phyloP scores from a whole-genome alignment of 1,140 invertebrate genomes.

The Heliconius melpomene region DNA sequence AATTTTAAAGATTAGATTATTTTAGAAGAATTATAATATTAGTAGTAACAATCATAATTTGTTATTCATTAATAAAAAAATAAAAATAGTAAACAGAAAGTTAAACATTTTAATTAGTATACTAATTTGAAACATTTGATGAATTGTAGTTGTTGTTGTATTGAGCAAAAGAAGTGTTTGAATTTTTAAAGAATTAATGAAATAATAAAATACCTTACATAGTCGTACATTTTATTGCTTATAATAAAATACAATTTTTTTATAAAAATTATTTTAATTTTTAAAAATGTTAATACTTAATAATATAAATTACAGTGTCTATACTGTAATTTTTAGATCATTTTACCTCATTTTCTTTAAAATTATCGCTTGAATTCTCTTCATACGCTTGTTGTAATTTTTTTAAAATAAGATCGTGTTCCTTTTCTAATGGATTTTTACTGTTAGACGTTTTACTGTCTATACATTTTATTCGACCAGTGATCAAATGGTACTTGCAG shows the following conservation, averaged over 20 bases:
- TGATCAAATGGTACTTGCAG: conserved; percentile 58
- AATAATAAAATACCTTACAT: background rate
- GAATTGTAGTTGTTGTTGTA: too few species aligned
- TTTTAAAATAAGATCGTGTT: background rate
- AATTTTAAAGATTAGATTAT: too few species aligned
- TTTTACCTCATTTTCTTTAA: background rate
- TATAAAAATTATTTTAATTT: background rate
- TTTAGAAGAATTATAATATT: too few species aligned
- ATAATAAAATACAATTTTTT: background rate
- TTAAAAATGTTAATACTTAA: background rate
- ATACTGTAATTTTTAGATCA: background rate
- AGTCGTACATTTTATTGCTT: background rate
- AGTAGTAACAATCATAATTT: too few species aligned
- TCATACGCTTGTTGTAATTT: background rate
- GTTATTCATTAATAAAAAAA: too few species aligned
- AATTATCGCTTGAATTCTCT: background rate
- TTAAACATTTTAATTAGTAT: too few species aligned
- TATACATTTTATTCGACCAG: conserved; percentile 48
- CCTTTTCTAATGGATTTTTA: conserved; percentile 5
- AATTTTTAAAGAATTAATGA: background rate
- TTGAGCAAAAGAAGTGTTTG: background rate
- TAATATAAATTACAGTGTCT: background rate
- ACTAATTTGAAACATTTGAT: too few species aligned
- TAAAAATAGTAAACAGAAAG: too few species aligned
- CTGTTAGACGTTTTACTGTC: conserved; percentile 16